Evolutionary conservation across 2,797 vertebrate genomes (phyloP).

Genomic region (Halcyon chelicuti): DNA sequence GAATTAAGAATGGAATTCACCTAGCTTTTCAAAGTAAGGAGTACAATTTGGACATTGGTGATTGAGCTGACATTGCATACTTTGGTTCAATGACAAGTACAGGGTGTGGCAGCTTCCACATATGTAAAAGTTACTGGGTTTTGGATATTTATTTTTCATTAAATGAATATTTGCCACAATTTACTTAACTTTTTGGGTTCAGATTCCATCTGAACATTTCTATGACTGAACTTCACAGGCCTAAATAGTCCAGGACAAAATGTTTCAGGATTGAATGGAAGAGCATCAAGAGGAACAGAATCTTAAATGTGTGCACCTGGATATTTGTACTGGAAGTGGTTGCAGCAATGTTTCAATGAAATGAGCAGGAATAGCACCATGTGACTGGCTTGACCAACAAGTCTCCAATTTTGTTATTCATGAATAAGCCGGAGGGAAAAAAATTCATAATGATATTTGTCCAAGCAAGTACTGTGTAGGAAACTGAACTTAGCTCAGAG

Average conservation of each 20-base stretch:
- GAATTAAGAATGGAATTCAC: background rate
- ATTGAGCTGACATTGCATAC: background rate
- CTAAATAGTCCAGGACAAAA: background rate
- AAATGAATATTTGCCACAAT: background rate
- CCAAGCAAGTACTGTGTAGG: background rate
- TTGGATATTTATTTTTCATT: background rate
- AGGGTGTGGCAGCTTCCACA: background rate
- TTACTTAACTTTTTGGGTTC: background rate
- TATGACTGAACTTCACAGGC: background rate
- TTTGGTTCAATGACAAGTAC: background rate
- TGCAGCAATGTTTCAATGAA: background rate
- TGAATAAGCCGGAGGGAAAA: conserved; percentile 2
- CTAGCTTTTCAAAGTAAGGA: background rate
- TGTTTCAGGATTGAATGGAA: background rate
- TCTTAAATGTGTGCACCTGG: background rate
- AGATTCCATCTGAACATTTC: background rate
- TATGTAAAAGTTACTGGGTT: background rate
- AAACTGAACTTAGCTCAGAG: background rate
- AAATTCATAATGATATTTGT: background rate
- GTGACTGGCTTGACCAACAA: background rate
- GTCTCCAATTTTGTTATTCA: conserved; percentile 22
- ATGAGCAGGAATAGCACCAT: background rate
- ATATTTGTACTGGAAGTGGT: background rate
- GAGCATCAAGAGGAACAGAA: background rate
- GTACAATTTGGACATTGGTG: background rate